phyloP scores from a whole-genome alignment of 2,797 vertebrate genomes.

The Alcedo quadribrachys region DNA sequence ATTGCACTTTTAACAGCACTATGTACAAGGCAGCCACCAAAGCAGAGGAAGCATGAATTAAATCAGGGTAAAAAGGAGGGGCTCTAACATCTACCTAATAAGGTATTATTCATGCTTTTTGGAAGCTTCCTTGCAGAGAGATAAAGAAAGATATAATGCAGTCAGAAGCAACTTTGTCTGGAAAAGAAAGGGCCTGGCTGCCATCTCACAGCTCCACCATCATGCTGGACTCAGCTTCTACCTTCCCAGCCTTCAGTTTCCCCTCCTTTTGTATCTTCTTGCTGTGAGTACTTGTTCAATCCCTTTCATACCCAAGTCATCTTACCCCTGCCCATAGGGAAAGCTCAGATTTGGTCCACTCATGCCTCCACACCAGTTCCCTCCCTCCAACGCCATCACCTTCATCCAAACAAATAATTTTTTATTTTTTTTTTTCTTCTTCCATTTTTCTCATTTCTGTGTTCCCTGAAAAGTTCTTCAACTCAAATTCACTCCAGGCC shows the following conservation, averaged over 20 bases:
- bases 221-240: neutral
- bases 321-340: neutral
- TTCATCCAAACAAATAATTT: neutral
- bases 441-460: neutral
- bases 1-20: constrained; percentile 56
- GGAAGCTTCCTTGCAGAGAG: constrained; percentile 29
- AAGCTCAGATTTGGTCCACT: neutral
- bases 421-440: neutral
- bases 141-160: constrained; percentile 14
- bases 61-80: constrained; percentile 46
- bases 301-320: neutral
- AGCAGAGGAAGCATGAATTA: constrained; percentile 64
- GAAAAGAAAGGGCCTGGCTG: neutral
- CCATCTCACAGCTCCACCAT: neutral
- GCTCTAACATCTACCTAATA: constrained; percentile 46
- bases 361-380: neutral
- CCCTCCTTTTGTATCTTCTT: neutral
- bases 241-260: neutral
- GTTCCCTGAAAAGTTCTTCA: neutral
- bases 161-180: neutral
- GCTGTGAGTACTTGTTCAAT: neutral
- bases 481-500: neutral
- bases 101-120: constrained; percentile 60
- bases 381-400: neutral
- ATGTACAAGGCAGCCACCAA: constrained; percentile 57